These are phyloP conservation scores for Drosophila tristis DNA, from an alignment of 1,140 invertebrate genomes.

Conservation along the genomic window DNA sequence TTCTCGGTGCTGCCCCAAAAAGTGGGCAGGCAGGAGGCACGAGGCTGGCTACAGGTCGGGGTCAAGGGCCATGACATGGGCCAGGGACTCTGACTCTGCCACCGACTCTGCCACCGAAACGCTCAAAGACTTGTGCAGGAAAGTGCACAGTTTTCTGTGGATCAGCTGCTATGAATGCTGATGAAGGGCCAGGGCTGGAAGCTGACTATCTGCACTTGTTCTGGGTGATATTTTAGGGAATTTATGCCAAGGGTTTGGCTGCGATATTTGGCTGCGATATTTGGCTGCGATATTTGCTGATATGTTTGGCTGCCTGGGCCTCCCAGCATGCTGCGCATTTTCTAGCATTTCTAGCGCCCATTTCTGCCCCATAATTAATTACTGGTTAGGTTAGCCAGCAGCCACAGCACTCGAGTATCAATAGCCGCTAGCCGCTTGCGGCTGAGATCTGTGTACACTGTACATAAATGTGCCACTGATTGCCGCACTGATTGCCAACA, in stretches of 20 bases:
- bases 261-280: no score
- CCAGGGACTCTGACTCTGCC: constrained; percentile 1
- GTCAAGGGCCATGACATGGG: constrained; percentile 4
- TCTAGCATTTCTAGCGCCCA: no score
- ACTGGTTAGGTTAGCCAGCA: background rate
- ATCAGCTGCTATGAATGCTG: no score
- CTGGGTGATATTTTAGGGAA: no score
- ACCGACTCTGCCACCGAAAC: constrained; percentile 4
- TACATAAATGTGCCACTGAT: constrained; percentile 48
- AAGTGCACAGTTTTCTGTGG: no score
- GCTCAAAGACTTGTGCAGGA: background rate
- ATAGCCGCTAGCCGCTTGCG: constrained; percentile 9
- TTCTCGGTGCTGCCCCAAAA: background rate
- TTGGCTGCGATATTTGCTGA: no score
- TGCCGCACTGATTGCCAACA: constrained; percentile 34
- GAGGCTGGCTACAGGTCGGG: no score
- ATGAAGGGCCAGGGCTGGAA: no score
- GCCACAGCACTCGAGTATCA: constrained; percentile 21
- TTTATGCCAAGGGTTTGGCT: no score
- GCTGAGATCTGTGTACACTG: constrained; percentile 25
- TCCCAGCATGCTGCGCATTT: no score
- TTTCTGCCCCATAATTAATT: background rate
- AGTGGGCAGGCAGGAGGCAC: background rate
- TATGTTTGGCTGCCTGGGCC: no score
- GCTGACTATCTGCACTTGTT: no score